Evolutionary conservation across 2,797 vertebrate species (phyloP).

Genomic region (Characodon lateralis): DNA sequence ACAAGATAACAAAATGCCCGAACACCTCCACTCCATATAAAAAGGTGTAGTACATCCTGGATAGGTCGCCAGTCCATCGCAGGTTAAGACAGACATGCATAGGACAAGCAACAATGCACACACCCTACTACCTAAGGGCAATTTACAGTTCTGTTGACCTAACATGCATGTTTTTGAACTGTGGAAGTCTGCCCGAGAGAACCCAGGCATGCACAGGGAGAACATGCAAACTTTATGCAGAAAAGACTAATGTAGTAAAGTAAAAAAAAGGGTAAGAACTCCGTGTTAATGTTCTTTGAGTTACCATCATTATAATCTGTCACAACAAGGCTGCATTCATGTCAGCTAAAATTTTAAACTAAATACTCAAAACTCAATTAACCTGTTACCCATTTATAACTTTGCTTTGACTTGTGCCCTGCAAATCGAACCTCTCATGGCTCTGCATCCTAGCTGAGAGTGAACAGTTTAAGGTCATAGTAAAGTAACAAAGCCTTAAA

Average conservation of each 20-base stretch:
- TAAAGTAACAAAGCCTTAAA: not conserved
- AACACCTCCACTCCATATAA: not conserved
- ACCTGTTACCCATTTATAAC: not conserved
- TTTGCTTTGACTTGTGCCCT: not conserved
- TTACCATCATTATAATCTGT: not conserved
- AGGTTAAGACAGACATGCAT: not conserved
- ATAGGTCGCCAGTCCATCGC: not conserved
- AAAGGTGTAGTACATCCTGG: not conserved
- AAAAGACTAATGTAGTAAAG: not conserved
- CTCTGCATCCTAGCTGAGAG: not conserved
- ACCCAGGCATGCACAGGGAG: not conserved
- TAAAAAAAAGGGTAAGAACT: not conserved
- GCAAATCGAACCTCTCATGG: not conserved
- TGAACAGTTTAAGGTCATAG: not conserved
- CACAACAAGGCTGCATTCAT: not conserved
- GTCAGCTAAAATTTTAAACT: not conserved
- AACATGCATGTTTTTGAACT: not conserved
- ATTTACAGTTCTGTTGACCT: not conserved
- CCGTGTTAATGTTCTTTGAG: not conserved
- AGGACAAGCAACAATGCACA: not conserved
- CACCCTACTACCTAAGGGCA: not conserved
- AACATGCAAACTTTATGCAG: not conserved
- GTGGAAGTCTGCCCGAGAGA: not conserved
- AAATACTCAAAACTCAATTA: not conserved
- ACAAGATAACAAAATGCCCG: not conserved